These are phyloP conservation scores for Hylaeus anthracinus DNA, from an alignment of 1,140 invertebrate genomes.

Conservation along the genomic window DNA sequence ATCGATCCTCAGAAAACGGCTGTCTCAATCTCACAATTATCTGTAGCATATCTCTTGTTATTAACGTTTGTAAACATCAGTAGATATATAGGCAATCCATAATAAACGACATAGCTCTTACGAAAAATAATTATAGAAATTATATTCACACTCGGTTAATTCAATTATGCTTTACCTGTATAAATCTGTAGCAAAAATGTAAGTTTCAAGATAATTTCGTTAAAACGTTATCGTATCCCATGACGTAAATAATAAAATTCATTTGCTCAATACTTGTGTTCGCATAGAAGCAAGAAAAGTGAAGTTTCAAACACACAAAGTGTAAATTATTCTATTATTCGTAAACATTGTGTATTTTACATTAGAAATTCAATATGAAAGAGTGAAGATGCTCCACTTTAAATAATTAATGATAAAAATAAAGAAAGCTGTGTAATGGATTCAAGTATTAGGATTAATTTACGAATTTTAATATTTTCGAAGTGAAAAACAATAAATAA, in stretches of 20 bases:
- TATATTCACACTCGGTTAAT: conserved; percentile 32
- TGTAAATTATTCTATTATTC: neutral
- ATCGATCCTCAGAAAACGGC: conserved; percentile 66
- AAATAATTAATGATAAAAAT: neutral
- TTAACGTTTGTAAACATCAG: conserved; percentile 7
- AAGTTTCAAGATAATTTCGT: neutral
- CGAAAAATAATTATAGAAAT: conserved; percentile 25
- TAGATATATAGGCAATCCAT: neutral
- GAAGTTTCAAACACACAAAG: neutral
- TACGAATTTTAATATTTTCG: conserved; percentile 6
- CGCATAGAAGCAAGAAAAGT: neutral
- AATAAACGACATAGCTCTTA: conserved; percentile 33
- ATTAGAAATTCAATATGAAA: neutral
- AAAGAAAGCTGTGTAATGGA: neutral
- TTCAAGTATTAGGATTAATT: neutral
- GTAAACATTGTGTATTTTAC: neutral
- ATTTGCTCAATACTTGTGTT: conserved; percentile 19
- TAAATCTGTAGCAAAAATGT: conserved; percentile 8
- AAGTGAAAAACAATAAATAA: neutral
- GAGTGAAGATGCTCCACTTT: neutral
- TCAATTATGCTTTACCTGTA: conserved; percentile 15
- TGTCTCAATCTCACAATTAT: conserved; percentile 71
- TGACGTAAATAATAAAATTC: neutral
- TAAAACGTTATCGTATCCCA: conserved; percentile 2
- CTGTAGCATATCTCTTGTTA: conserved; percentile 43